Conservation (phyloP, 2,113 vertebrate genomes). For the Notarius lentiginosus region DNA sequence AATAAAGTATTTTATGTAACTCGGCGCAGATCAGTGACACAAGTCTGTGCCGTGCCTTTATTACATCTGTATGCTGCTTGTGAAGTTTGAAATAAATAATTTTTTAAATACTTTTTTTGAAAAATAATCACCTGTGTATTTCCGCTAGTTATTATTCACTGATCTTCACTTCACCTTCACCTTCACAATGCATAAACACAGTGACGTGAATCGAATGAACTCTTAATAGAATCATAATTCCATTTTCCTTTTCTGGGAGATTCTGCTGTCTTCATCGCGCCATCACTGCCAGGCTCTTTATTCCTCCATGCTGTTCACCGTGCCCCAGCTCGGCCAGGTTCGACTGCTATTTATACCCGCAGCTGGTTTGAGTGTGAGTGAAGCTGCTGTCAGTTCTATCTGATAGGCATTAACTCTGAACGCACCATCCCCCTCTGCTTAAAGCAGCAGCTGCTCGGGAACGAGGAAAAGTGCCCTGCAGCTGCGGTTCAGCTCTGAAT, state of each 20-base stretch:
- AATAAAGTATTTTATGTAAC: too few relatives aligned
- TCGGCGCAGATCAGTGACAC: too few relatives aligned
- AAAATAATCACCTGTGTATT: too few relatives aligned
- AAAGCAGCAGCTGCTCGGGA: constrained; percentile 25
- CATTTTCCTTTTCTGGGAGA: background rate
- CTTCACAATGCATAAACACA: too few relatives aligned
- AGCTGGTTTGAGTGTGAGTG: constrained; percentile 48
- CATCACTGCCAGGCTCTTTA: background rate
- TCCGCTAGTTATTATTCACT: too few relatives aligned
- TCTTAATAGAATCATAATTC: background rate
- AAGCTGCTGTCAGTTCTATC: constrained; percentile 42
- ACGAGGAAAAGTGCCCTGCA: constrained; percentile 28
- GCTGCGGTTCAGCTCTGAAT: constrained; percentile 30
- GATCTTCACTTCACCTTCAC: too few relatives aligned
- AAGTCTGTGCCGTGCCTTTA: too few relatives aligned
- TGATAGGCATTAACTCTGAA: constrained; percentile 47
- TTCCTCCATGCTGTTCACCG: background rate
- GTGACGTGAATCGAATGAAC: background rate
- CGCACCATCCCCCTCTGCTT: constrained; percentile 29
- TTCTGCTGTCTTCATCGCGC: background rate
- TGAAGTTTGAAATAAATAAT: too few relatives aligned
- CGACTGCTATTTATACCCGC: constrained; percentile 50
- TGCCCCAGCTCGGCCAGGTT: constrained; percentile 22
- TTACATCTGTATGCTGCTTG: too few relatives aligned
- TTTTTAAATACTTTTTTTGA: too few relatives aligned